Conservation (phyloP, 37 sponge, comb jelly and placozoan species). For the Lycopodina hypogea region DNA sequence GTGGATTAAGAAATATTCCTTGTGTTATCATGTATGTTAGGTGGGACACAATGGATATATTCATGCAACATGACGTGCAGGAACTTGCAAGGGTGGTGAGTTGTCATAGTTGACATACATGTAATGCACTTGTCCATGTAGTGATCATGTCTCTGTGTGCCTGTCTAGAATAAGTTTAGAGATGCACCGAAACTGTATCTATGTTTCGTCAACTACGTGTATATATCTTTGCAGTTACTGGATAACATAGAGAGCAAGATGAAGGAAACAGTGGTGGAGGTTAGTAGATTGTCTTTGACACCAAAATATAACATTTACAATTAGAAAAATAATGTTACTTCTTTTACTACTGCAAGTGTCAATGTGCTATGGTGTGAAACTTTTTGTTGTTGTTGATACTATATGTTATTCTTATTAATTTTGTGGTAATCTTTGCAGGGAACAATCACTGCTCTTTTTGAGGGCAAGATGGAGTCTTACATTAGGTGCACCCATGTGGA, state of each 20-base stretch:
- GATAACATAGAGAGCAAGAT: slow-evolving; percentile 96
- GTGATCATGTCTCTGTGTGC: too few relatives aligned
- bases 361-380: too few relatives aligned
- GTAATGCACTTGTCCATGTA: too few relatives aligned
- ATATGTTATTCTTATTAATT: background rate
- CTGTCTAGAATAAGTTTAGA: too few relatives aligned
- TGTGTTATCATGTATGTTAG: slow-evolving; percentile 16
- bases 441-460: slow-evolving; percentile 88
- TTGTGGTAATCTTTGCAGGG: slow-evolving; percentile 48
- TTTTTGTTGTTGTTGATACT: too few relatives aligned
- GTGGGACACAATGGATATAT: slow-evolving; percentile 96
- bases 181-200: too few relatives aligned
- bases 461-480: slow-evolving; percentile 96
- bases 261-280: slow-evolving; percentile 96
- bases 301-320: background rate
- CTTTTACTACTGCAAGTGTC: background rate
- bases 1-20: background rate
- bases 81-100: slow-evolving; percentile 93
- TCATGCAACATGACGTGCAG: slow-evolving; percentile 99
- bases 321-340: background rate
- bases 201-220: too few relatives aligned
- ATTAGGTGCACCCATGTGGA: slow-evolving; percentile 80
- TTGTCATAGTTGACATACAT: background rate
- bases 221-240: slow-evolving; percentile 71
- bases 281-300: too few relatives aligned